Evolutionary conservation across 2,113 vertebrate genomes (phyloP), one percentile per base, ranked within the genome.

Genomic region (Brachionichthys hirsutus): DNA sequence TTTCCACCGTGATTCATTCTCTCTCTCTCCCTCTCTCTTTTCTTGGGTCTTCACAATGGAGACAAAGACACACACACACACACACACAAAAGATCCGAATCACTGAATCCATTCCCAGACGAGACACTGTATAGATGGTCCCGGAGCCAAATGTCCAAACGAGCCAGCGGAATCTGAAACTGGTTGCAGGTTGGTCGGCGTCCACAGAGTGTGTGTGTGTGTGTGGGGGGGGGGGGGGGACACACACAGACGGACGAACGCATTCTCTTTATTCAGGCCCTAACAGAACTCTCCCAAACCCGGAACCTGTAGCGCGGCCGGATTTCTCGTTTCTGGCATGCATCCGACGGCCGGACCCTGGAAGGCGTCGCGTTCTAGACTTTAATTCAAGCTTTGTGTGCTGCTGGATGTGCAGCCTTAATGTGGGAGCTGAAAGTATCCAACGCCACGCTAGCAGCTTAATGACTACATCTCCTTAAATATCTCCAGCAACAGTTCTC

Each of bases 81-180:
- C n/a, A n/a, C n/a, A n/a, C n/a, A 73, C 82, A 76, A 83, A 80
- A 88, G 87, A 89, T 88, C 84, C 77, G 67, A 87, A 90, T 89
- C 85, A 80, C 81, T 80, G 78, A 89, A 86, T 88, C 83, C 82
- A 83, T 85, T 88, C 83, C 73, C 81, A 85, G 85, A 81, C 79
- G 53, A 83, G 76, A 73, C 77, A 80, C 79, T 84, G 83, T 77
- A 80, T 77, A 81, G 78, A 79, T 74, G 80, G 77, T 82, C 85
- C 34, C 58, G 64, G 78, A 84, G 84, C 82, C 87, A 89, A 87
- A 89, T 84, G 68, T 77, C 73, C 75, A n/a, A n/a, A n/a, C n/a
- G 75, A 69, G 80, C 81, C 67, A 76, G 54, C 66, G 70, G 57
- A 68, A 81, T 78, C 69, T 80, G 78, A 86, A 84, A 80, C 85